A percentile compares a stretch with the other conserved stretches of the same genome.
Evolutionary conservation across 2,113 vertebrate genomes (phyloP).

Genomic region (Carassius carassius): DNA sequence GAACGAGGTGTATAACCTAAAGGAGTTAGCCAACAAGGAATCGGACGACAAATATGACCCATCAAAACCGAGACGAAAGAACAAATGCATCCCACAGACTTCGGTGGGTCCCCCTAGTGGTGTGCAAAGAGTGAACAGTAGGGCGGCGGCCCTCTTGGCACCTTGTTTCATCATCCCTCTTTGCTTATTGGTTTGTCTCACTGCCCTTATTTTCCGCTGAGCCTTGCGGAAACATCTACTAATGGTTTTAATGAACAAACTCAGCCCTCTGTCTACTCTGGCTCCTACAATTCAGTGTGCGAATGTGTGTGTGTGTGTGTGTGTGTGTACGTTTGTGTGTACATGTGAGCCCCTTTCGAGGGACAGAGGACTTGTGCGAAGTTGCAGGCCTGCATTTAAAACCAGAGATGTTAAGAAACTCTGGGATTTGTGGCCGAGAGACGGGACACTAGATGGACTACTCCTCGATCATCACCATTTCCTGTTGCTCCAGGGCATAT

Average conservation of each 20-base stretch:
- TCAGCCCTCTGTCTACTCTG: conserved; percentile 47
- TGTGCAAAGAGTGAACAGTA: conserved; percentile 84
- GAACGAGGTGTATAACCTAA: conserved; percentile 76
- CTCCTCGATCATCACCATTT: background rate
- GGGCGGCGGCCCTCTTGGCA: conserved; percentile 63
- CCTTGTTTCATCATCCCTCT: conserved; percentile 65
- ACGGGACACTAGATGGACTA: background rate
- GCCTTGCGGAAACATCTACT: conserved; percentile 23
- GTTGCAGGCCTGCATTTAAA: conserved; percentile 6
- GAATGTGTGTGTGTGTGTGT: conserved; percentile 47
- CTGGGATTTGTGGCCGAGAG: background rate
- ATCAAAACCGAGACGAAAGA: conserved; percentile 78
- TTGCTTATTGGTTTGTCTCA: conserved; percentile 73
- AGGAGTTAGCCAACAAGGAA: conserved; percentile 68
- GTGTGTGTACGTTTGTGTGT: background rate
- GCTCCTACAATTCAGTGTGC: conserved; percentile 62
- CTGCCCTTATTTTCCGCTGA: conserved; percentile 83
- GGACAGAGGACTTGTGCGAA: conserved; percentile 18
- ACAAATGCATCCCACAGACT: conserved; percentile 89
- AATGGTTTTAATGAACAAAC: conserved; percentile 47
- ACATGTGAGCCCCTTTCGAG: background rate
- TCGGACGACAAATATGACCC: conserved; percentile 35
- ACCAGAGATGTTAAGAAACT: background rate
- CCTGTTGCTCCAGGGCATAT: conserved; percentile 3
- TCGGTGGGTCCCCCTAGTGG: conserved; percentile 86